Base-by-base conservation (phyloP, 2,113 vertebrate species). In the Periophthalmus modestus region DNA sequence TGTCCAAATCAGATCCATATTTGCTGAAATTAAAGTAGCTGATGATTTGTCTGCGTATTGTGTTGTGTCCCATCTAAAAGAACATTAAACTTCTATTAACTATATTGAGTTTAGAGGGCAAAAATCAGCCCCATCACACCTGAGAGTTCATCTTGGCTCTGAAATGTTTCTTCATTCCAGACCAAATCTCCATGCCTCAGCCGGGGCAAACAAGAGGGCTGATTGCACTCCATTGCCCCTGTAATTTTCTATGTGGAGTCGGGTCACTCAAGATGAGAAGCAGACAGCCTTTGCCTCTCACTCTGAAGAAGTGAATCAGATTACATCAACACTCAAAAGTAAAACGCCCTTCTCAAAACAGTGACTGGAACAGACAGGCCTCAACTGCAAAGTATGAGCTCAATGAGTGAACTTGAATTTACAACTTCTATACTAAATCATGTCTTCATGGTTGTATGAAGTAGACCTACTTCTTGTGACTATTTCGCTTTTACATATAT, bases 201-300 rank as follows among this genome's bases (percentile, higher is more conserved):
- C 79, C 63, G 34, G 39, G 71, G 72, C 77, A 87, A 83, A 87
- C 83, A 89, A 84, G 84, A 74, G 77, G 69, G 72, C 82, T 86
- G 89, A 92, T 89, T 91, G 85, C 78, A 87, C 75, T 75, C 72
- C 46, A 77, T 73, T 81, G 63, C 68, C 68, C 78, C 88, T 47
- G 73, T 83, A 82, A 83, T 90, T 88, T 81, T 74, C 71, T 39
- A 62, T 47, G 61, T 68, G 75, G 75, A 75, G 84, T 36, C 58
- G 76, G 78, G 80, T 83, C 82, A 88, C 58, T 84, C 78, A 82
- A 70, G 80, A 87, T 50, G 70, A 58, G 66, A 65, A 71, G 74
- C 72, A 73, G 52, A 72, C 71, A 72, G 75, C 72, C 28, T 82
- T 74, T 47, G 33, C 75, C 69, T 75, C 57, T 34, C 71, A 66